phyloP scores from a whole-genome alignment of 2,113 vertebrate species.

The Oreochromis tanganicae region DNA sequence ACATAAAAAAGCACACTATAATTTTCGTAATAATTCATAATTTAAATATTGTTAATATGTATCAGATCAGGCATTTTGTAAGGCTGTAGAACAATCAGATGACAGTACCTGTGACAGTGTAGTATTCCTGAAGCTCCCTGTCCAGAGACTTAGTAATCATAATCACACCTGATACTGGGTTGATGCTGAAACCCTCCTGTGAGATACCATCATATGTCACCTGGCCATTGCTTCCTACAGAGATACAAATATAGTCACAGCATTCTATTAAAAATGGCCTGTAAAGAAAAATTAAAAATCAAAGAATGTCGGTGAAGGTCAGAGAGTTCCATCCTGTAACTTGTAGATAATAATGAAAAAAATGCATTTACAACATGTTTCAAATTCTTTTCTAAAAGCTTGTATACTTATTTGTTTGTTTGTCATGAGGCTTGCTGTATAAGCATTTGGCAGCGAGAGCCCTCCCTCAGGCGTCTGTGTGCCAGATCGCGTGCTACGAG shows the following conservation, averaged over 20 bases:
- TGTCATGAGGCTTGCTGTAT: slow-evolving; percentile 37
- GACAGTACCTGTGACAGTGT: slow-evolving; percentile 79
- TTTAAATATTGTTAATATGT: neutral
- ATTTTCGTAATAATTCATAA: fast-evolving
- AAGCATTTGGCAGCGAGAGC: slow-evolving; percentile 28
- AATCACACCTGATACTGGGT: slow-evolving; percentile 83
- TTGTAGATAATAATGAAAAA: neutral
- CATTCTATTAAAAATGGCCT: neutral
- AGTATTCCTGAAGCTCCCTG: slow-evolving; percentile 80
- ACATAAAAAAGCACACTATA: neutral
- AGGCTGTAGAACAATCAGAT: neutral
- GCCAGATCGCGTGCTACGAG: slow-evolving; percentile 68
- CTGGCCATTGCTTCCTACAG: slow-evolving; percentile 80
- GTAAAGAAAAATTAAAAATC: neutral
- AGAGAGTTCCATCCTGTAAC: neutral
- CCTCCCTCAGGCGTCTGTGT: slow-evolving; percentile 22
- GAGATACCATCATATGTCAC: slow-evolving; percentile 83
- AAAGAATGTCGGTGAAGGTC: neutral
- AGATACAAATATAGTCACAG: neutral
- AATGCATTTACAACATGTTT: neutral
- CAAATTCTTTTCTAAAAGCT: slow-evolving; percentile 14
- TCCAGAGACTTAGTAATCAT: slow-evolving; percentile 77
- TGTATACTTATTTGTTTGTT: neutral
- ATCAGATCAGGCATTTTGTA: neutral
- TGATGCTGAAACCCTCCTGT: slow-evolving; percentile 78